Evolutionary conservation across 2,113 vertebrate genomes (phyloP), one percentile per base, ranked within the genome.

Genomic region (Ginglymostoma cirratum): DNA sequence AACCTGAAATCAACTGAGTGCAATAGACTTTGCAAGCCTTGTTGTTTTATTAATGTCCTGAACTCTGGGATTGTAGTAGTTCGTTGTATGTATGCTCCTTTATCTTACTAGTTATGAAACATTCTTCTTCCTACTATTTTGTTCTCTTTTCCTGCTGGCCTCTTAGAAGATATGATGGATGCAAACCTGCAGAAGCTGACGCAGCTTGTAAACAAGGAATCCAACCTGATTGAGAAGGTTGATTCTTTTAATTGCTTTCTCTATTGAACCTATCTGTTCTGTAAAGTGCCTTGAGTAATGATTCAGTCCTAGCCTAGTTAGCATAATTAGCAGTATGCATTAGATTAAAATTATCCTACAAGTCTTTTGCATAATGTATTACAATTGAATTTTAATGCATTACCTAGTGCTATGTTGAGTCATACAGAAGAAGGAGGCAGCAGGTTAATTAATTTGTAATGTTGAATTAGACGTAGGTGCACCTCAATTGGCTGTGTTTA

Each of bases 181-280:
- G 99, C 98, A 97, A 99, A 99, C 98, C 98, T 99, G 83, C 99
- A 99, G 98, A 99, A 99, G 98, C 98, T 99, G 97, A 99, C 99
- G 96, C 99, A 99, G 96, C 99, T 99, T 98, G 99, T 99, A 98
- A 99, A 99, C 98, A 99, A 99, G 98, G 99, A 99, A 96, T 99
- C 99, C 98, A 99, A 99, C 98, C 98, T 99, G 97, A 99, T 99
- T 98, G 99, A 99, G 98, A 99, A 99, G 99, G 99, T 99, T 97
- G 97, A 78, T 69, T 61, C 23, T 97, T 97, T 96, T 95, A 96
- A 96, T 96, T 96, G 96, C 97, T 97, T 97, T 96, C 69, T 96
- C 96, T 89, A 86, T 96, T 23, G 27, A 78, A 6, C 45, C 5
- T 23, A 30, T 76, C 45, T 93, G 34, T 93, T 93, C 38, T 21